Conservation (phyloP, 2,113 vertebrate species). For the Crotalus viridis region DNA sequence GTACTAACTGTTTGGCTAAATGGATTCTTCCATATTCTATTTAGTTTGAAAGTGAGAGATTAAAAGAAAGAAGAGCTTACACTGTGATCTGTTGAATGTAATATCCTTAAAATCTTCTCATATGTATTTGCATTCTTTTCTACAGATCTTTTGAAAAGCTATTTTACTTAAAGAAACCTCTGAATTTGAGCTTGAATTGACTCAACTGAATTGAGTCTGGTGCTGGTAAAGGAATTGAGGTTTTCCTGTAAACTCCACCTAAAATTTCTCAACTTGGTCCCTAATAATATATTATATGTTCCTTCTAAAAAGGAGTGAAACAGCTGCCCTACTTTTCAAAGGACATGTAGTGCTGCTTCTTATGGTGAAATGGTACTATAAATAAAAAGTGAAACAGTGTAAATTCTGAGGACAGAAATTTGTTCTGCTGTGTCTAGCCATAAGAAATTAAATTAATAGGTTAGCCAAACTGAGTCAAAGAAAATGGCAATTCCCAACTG, state of each 20-base stretch:
- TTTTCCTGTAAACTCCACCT: constrained; percentile 2
- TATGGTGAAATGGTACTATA: constrained; percentile 12
- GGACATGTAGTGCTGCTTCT: background rate
- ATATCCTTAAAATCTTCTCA: constrained; percentile 4
- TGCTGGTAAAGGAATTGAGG: background rate
- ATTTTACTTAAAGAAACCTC: constrained; percentile 2
- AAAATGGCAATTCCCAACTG: background rate
- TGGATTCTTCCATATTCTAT: background rate
- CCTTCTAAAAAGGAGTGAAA: constrained; percentile 8
- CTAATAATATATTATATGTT: constrained; percentile 10
- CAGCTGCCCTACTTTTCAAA: constrained; percentile 12
- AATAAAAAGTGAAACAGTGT: constrained; percentile 9
- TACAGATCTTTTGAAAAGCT: background rate
- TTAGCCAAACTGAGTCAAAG: background rate
- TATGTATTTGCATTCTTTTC: background rate
- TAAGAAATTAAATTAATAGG: background rate
- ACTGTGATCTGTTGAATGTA: background rate
- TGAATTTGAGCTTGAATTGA: constrained; percentile 7
- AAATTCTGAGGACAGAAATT: background rate
- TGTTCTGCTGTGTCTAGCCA: background rate
- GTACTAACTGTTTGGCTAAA: background rate
- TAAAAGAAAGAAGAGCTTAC: background rate
- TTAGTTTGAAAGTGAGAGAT: background rate
- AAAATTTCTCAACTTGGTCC: background rate
- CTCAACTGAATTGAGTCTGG: background rate